A percentile compares a stretch with the other conserved stretches of the same genome.
Evolutionary conservation across 2,113 vertebrate species (phyloP).

Genomic region (Bufo gargarizans): DNA sequence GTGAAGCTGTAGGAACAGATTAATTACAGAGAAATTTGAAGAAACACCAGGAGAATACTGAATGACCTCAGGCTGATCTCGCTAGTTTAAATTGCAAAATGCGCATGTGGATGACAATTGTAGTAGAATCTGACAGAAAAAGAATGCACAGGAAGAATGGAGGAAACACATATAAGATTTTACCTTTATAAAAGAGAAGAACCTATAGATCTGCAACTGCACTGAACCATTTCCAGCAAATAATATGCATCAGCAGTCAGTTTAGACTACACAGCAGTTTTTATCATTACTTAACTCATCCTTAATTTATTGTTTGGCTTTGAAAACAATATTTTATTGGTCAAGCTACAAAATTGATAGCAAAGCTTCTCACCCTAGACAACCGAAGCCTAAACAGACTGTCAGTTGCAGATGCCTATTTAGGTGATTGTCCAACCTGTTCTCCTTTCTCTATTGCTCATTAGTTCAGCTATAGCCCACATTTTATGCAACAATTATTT

Average conservation of each 20-base stretch:
- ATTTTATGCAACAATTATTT: neutral
- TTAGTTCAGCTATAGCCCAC: neutral
- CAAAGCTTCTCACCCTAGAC: neutral
- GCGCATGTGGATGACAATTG: neutral
- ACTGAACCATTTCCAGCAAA: neutral
- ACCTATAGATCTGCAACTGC: neutral
- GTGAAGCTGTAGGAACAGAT: constrained; percentile 15
- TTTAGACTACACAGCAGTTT: neutral
- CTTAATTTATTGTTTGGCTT: neutral
- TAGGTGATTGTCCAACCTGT: neutral
- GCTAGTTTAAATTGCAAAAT: neutral
- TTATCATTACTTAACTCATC: neutral
- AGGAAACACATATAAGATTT: neutral
- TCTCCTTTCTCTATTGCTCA: neutral
- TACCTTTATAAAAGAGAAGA: neutral
- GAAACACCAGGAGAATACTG: constrained; percentile 16
- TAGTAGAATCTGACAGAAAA: neutral
- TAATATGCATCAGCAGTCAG: neutral
- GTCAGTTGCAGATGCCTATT: neutral
- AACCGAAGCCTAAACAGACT: neutral
- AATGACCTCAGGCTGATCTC: constrained; percentile 30
- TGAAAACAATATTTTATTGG: neutral
- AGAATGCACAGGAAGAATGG: neutral
- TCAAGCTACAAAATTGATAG: neutral
- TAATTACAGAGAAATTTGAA: constrained; percentile 32